Percentiles rank a stretch among this genome's conserved stretches.
Evolutionary conservation across 1,140 invertebrate species (phyloP).

Genomic region (Pinna nobilis): DNA sequence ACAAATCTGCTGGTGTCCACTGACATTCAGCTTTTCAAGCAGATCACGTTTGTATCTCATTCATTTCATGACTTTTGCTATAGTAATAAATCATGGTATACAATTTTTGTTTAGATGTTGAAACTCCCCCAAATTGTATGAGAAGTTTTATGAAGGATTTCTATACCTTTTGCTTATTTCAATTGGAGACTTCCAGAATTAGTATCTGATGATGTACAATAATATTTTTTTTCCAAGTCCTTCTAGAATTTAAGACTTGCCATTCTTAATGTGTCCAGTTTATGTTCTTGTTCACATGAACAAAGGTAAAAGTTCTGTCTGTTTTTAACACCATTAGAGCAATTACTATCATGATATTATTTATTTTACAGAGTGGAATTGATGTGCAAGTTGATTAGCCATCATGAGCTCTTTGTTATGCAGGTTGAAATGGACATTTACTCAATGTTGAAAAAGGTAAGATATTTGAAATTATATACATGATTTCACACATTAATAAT

Average conservation of each 20-base stretch:
- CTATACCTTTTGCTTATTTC: no score
- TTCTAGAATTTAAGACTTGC: no score
- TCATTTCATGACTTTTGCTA: background rate
- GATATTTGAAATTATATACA: no score
- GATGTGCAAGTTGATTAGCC: slow-evolving; percentile 81
- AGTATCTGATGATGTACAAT: no score
- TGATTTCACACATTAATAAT: background rate
- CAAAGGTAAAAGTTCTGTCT: background rate
- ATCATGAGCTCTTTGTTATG: slow-evolving; percentile 83
- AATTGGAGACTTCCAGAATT: no score
- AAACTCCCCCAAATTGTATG: no score
- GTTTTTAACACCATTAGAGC: background rate
- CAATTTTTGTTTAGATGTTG: no score
- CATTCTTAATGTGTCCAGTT: no score
- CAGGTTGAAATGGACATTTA: slow-evolving; percentile 90
- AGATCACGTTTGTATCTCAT: slow-evolving; percentile 76
- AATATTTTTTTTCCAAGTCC: no score
- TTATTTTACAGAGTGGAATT: slow-evolving; percentile 76
- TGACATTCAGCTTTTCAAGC: slow-evolving; percentile 76
- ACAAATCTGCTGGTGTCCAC: slow-evolving; percentile 81
- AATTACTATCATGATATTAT: background rate
- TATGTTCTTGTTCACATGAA: no score
- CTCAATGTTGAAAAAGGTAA: slow-evolving; percentile 79
- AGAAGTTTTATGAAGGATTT: no score
- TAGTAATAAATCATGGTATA: background rate